phyloP scores from a whole-genome alignment of 2,888 invertebrate species.

The Mimas tiliae region DNA sequence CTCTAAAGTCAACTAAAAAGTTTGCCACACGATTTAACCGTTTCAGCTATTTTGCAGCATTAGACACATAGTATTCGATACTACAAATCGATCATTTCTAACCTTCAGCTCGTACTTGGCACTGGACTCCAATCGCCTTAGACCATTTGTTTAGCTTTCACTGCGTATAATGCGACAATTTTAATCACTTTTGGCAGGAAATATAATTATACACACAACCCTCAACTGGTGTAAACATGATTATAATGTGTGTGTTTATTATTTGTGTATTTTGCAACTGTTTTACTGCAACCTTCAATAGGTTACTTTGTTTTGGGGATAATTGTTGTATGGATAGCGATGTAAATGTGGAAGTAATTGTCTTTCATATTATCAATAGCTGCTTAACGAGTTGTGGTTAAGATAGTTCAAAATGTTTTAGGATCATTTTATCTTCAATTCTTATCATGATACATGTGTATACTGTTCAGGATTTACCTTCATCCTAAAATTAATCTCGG shows the following conservation, averaged over 20 bases:
- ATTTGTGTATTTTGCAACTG: not conserved
- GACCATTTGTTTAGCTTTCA: conserved; percentile 10
- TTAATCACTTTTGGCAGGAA: conserved; percentile 26
- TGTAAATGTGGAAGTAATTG: not conserved
- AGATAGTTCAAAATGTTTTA: too few species aligned
- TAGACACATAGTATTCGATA: not conserved
- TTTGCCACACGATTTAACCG: not conserved
- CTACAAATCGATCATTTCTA: not conserved
- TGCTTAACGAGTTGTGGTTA: not conserved
- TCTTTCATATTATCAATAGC: not conserved
- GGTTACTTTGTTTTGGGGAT: not conserved
- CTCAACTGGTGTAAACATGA: conserved; percentile 1
- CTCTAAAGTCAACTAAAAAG: too few species aligned
- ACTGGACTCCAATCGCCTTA: conserved; percentile 1
- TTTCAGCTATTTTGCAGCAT: not conserved
- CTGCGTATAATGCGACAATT: conserved; percentile 8
- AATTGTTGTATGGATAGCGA: not conserved
- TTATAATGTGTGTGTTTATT: conserved; percentile 17
- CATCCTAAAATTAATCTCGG: too few species aligned
- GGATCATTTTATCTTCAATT: too few species aligned
- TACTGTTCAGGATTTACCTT: too few species aligned
- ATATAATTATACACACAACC: not conserved
- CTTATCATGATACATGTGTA: not conserved
- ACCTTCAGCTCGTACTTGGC: conserved; percentile 16
- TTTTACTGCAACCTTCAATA: not conserved